Evolutionary conservation across 2,888 invertebrate species (phyloP), one percentile per base, ranked within the genome.

Genomic region (Oegoconia quadripuncta): DNA sequence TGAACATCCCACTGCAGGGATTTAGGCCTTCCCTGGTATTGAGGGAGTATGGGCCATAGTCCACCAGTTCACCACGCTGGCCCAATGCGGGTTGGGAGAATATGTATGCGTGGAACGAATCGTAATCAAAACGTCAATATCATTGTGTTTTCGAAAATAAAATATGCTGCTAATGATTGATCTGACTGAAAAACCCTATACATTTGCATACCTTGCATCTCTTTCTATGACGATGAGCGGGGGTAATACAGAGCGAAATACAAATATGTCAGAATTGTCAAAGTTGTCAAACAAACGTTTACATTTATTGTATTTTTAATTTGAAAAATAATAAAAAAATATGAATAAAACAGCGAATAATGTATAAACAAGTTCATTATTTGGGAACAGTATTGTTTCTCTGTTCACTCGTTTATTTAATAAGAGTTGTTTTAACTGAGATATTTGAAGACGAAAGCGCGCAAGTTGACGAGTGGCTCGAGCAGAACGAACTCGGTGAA

Each of bases 391-490:
- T 76, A 44, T 49, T 82, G 42, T 64, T 80, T 61, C 53, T 82
- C 52, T 72, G 75, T 64, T 70, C 69, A 30, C 47, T 83, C 41
- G 55, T 79, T 55, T 83, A 79, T 59, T 64, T 78, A 37, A 65
- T 76, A 34, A 68, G 70, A 48, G 59, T 73, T 48, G 72, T 77
- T 48, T 62, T 83, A 50, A 74, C 75, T 38, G 77, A 81, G 46
- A 72, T 79, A 52, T 76, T 83, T 52, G 77, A 89, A 60, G 89
- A 89, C 59, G 89, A 90, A 54, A 76, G 84, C 52, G 87, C 86
- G 26, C 90, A 91, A 74, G 92, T 93, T 39, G 92, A 93, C 59
- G 88, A 90, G 64, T 95, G 95, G 95, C 80, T 95, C 48, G 90
- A 92, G 41, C 91, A 93, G 65, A 93, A 93, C 67, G 91, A 92